Conservation (phyloP, 1,140 invertebrate genomes). For the Aphidius ervi region DNA sequence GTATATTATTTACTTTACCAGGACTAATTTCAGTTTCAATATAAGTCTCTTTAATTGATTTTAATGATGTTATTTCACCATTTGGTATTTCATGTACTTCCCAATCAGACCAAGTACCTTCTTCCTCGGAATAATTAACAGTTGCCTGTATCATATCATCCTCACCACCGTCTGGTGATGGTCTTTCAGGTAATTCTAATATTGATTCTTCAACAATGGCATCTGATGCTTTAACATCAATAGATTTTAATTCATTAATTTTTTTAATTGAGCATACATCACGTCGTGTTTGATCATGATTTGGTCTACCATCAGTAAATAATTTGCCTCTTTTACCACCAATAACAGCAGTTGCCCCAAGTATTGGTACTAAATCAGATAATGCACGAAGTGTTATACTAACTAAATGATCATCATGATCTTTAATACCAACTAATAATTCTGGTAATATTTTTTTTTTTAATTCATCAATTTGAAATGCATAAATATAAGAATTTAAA, state of each 20-base stretch:
- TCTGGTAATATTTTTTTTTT: slow-evolving; percentile 68
- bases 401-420: slow-evolving; percentile 75
- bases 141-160: slow-evolving; percentile 45
- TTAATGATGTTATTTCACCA: background rate
- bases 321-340: slow-evolving; percentile 73
- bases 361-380: slow-evolving; percentile 75
- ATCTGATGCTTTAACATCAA: slow-evolving; percentile 1
- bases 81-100: slow-evolving; percentile 55
- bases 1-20: no score
- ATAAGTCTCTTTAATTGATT: no score
- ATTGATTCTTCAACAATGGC: slow-evolving; percentile 10
- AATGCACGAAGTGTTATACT: slow-evolving; percentile 71
- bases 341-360: slow-evolving; percentile 75
- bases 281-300: slow-evolving; percentile 36
- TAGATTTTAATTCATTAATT: slow-evolving; percentile 1
- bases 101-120: slow-evolving; percentile 74
- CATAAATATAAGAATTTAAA: slow-evolving; percentile 66
- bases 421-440: slow-evolving; percentile 78
- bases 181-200: slow-evolving; percentile 63
- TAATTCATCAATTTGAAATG: slow-evolving; percentile 68
- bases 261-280: slow-evolving; percentile 21
- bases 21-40: no score
- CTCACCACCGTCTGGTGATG: slow-evolving; percentile 77
- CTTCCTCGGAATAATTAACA: slow-evolving; percentile 48
- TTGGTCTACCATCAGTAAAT: slow-evolving; percentile 78